phyloP scores from a whole-genome alignment of 2,888 invertebrate genomes.

The Drosophila aldrichi region DNA sequence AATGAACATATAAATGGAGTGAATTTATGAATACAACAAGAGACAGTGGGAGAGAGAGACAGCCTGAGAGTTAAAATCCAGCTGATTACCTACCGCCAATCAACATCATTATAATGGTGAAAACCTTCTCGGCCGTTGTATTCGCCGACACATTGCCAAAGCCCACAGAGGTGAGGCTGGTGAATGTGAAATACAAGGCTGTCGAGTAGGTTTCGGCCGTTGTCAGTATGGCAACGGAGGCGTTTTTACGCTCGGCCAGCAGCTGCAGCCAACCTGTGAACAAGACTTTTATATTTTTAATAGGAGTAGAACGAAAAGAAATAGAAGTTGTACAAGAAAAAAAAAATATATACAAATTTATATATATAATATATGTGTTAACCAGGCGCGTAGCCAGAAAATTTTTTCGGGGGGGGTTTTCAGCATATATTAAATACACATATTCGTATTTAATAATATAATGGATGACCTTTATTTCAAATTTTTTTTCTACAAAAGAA shows the following conservation, averaged over 20 bases:
- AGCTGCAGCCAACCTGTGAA: constrained; percentile 95
- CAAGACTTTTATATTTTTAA: constrained; percentile 67
- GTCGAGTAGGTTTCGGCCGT: constrained; percentile 96
- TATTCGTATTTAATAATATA: no score
- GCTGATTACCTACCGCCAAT: constrained; percentile 92
- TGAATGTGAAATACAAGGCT: constrained; percentile 98
- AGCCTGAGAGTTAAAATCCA: not conserved
- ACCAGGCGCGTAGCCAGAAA: no score
- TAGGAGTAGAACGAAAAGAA: constrained; percentile 32
- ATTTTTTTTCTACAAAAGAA: no score
- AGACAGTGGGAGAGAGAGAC: not conserved
- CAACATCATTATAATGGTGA: constrained; percentile 97
- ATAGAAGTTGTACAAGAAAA: constrained; percentile 19
- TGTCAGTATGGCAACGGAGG: constrained; percentile 91
- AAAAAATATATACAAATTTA: not conserved
- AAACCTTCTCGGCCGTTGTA: constrained; percentile 97
- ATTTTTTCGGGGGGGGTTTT: no score
- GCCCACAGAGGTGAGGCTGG: constrained; percentile 97
- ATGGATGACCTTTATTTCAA: no score
- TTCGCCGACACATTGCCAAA: constrained; percentile 99
- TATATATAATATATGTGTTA: no score
- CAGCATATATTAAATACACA: no score
- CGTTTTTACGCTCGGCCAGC: constrained; percentile 93
- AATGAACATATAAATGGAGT: not conserved
- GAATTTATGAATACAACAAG: not conserved